A percentile compares a stretch with the other conserved stretches of the same genome.
Conservation (phyloP, 2,113 vertebrate genomes). For the Ailurus styani region DNA sequence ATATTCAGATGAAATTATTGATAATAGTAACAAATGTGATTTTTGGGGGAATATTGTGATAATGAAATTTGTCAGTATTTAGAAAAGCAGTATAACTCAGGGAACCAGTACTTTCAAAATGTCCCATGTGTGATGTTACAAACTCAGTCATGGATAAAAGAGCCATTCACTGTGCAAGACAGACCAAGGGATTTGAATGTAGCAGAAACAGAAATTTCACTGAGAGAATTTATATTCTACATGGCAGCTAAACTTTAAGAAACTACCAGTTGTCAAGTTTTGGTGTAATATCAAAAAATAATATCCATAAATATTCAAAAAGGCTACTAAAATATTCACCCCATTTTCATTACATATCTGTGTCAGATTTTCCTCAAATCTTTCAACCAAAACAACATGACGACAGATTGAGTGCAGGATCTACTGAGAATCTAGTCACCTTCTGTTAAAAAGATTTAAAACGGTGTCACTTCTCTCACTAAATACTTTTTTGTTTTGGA, state of each 20-base stretch:
- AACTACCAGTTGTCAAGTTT: background rate
- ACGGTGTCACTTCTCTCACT: background rate
- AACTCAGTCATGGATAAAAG: background rate
- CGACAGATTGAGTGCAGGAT: background rate
- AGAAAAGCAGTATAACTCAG: background rate
- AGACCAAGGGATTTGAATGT: background rate
- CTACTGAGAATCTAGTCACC: background rate
- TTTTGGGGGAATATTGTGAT: background rate
- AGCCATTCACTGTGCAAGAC: background rate
- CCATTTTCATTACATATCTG: background rate
- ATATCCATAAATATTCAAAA: background rate
- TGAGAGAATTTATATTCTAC: constrained; percentile 10
- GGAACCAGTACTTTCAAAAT: background rate
- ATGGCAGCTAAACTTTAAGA: background rate
- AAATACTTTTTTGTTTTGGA: background rate
- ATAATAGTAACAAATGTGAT: background rate
- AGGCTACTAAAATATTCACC: background rate
- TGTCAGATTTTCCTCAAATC: background rate
- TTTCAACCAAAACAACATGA: background rate
- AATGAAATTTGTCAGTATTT: background rate
- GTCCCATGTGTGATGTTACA: background rate
- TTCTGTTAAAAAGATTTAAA: background rate
- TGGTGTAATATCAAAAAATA: background rate
- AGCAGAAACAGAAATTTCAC: background rate
- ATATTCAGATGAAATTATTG: background rate